A percentile compares a stretch with the other conserved stretches of the same genome.
Conservation (phyloP, 2,113 vertebrate genomes). For the cat (Felis catus) region F.catus_Fca126_mat1.0 CM031415.1:179744001-179744500, state of each 20-base stretch:
- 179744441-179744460: not conserved
- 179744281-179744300: not conserved
- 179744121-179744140: not conserved
- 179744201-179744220: not conserved
- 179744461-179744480: constrained; percentile 41
- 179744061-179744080: no score
- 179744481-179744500: constrained; percentile 65
- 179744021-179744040: not conserved
- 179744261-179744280: not conserved
- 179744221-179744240: not conserved
- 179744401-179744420: constrained; percentile 1
- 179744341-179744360: not conserved
- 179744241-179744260: not conserved
- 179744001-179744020: not conserved
- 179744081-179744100: not conserved
- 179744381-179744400: constrained; percentile 52
- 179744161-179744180: not conserved
- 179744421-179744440: constrained; percentile 50
- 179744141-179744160: not conserved
- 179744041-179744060: no score
- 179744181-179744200: not conserved
- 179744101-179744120: not conserved
- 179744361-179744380: not conserved
- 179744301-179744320: not conserved
- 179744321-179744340: not conserved